A percentile compares a stretch with the other conserved stretches of the same genome.
Evolutionary conservation across 2,888 invertebrate species (phyloP).

Genomic region (Dryocosmus kuriphilus): DNA sequence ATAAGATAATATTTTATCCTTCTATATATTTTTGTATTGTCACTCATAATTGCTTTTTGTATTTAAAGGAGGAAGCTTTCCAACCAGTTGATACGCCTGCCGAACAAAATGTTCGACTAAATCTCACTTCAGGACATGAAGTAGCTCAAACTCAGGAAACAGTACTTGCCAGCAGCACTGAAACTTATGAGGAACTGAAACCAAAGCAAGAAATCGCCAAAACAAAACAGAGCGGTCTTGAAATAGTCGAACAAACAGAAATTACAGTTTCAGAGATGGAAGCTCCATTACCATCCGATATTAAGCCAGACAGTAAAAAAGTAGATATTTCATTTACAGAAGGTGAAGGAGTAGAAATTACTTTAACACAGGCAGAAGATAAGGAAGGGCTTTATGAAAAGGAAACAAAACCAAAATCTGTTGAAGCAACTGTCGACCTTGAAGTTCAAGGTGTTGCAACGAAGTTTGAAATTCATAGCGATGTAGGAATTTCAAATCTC

Average conservation of each 20-base stretch:
- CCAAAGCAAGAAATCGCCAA: slow-evolving; percentile 66
- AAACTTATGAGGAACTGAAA: slow-evolving; percentile 73
- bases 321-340: slow-evolving; percentile 79
- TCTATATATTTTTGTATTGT: background rate
- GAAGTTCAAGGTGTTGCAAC: slow-evolving; percentile 65
- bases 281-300: slow-evolving; percentile 75
- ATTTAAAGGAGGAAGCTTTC: slow-evolving; percentile 63
- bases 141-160: slow-evolving; percentile 72
- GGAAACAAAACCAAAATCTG: slow-evolving; percentile 60
- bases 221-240: slow-evolving; percentile 75
- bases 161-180: slow-evolving; percentile 64
- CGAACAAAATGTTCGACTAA: slow-evolving; percentile 59
- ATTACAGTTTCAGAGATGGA: slow-evolving; percentile 80
- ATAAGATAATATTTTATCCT: background rate
- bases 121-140: slow-evolving; percentile 68
- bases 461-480: slow-evolving; percentile 69
- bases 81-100: slow-evolving; percentile 61
- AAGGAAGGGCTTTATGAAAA: slow-evolving; percentile 68
- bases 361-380: slow-evolving; percentile 75
- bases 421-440: slow-evolving; percentile 68
- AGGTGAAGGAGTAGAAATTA: slow-evolving; percentile 82
- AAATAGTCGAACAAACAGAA: slow-evolving; percentile 78
- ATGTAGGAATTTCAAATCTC: slow-evolving; percentile 62
- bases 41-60: slow-evolving; percentile 7
- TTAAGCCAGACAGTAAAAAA: slow-evolving; percentile 80